phyloP scores from a whole-genome alignment of 2,888 invertebrate species.

The Chydorus sphaericus region DNA sequence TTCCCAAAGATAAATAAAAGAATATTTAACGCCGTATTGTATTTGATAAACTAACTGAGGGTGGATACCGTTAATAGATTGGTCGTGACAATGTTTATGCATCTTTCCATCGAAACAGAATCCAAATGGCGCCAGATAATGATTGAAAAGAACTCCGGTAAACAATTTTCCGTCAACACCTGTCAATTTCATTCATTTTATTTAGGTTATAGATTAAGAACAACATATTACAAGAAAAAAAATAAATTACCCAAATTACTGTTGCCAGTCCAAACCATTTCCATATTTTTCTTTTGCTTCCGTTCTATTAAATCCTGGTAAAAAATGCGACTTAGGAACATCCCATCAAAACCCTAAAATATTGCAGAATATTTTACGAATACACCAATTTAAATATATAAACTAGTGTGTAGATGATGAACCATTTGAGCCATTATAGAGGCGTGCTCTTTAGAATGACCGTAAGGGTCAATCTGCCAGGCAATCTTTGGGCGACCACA shows the following conservation, averaged over 20 bases:
- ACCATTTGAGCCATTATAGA: conserved; percentile 35
- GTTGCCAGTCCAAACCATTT: conserved; percentile 51
- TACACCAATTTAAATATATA: too few species aligned
- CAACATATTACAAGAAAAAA: too few species aligned
- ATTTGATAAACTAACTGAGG: too few species aligned
- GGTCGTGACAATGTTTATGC: too few species aligned
- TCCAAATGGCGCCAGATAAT: conserved; percentile 69
- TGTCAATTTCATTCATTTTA: background rate
- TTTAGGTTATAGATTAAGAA: background rate
- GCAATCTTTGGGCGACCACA: conserved; percentile 28
- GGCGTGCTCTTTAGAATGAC: conserved; percentile 34
- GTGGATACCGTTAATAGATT: too few species aligned
- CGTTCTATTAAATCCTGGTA: conserved; percentile 45
- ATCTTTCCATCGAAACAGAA: conserved; percentile 94
- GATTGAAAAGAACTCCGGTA: conserved; percentile 66
- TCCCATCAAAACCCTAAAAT: conserved; percentile 41
- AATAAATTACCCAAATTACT: conserved; percentile 27
- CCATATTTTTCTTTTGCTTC: conserved; percentile 42
- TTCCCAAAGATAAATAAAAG: conserved; percentile 18
- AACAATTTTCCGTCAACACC: conserved; percentile 41
- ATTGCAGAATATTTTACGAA: too few species aligned
- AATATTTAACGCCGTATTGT: too few species aligned
- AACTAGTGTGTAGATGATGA: too few species aligned
- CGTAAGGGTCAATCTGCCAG: conserved; percentile 36
- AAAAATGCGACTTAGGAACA: conserved; percentile 34